Evolutionary conservation across 2,797 vertebrate species (phyloP).

Genomic region (Gambelia wislizenii): DNA sequence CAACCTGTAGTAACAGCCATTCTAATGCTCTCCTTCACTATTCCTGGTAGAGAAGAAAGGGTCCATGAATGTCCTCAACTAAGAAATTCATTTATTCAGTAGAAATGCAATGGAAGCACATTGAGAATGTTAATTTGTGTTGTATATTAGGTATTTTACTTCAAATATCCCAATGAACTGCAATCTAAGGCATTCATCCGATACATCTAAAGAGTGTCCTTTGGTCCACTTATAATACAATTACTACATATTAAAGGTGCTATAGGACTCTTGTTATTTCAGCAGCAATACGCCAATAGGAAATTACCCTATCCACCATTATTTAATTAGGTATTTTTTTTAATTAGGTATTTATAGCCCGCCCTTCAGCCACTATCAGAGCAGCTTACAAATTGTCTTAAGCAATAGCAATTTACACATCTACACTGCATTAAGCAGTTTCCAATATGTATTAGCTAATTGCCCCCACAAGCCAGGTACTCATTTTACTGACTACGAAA

Average conservation of each 20-base stretch:
- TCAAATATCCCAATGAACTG: neutral
- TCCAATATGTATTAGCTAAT: too few species aligned
- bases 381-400: too few species aligned
- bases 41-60: neutral
- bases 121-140: neutral
- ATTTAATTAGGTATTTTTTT: too few species aligned
- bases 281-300: neutral
- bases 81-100: neutral
- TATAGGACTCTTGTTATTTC: neutral
- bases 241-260: neutral
- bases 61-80: neutral
- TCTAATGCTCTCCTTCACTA: neutral
- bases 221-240: too few species aligned
- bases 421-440: too few species aligned
- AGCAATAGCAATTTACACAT: too few species aligned
- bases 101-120: constrained; percentile 4
- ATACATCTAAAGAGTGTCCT: too few species aligned
- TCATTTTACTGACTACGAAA: too few species aligned
- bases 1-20: neutral
- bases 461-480: too few species aligned
- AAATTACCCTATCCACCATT: neutral
- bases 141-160: constrained; percentile 18
- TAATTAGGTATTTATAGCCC: too few species aligned
- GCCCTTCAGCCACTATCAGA: too few species aligned
- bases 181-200: too few species aligned